Percentiles rank a stretch among this genome's conserved stretches.
Evolutionary conservation across 2,888 invertebrate species (phyloP).

Genomic region (Aquatica leii): DNA sequence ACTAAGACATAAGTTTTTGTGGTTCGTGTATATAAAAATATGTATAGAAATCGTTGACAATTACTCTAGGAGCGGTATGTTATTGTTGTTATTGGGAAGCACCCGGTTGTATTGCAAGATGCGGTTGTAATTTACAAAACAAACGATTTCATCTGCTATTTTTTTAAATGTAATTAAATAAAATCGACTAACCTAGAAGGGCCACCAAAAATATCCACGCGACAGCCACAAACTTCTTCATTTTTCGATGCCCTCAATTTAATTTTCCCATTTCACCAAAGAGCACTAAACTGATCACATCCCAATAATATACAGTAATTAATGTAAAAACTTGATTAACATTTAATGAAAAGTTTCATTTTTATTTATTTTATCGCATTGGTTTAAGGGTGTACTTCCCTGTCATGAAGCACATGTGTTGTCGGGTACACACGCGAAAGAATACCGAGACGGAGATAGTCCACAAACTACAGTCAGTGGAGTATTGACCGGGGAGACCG

Average conservation of each 20-base stretch:
- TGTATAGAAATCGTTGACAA: no score
- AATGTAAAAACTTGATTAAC: conserved; percentile 5
- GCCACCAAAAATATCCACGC: conserved; percentile 34
- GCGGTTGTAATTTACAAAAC: no score
- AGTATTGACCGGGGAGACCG: conserved; percentile 46
- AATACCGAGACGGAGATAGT: conserved; percentile 32
- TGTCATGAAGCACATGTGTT: conserved; percentile 35
- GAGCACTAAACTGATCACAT: conserved; percentile 34
- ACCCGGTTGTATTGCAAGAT: no score
- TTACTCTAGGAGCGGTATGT: no score
- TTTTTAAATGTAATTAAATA: conserved; percentile 6
- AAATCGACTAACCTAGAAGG: conserved; percentile 25
- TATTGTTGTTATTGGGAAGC: no score
- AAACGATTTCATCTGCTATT: background rate
- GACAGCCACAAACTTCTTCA: conserved; percentile 33
- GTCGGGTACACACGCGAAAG: conserved; percentile 41
- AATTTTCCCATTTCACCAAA: conserved; percentile 32
- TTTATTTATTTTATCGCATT: conserved; percentile 30
- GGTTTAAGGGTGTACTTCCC: conserved; percentile 32
- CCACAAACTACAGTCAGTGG: conserved; percentile 39
- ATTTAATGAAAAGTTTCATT: conserved; percentile 17
- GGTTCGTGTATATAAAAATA: no score
- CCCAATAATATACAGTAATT: conserved; percentile 18
- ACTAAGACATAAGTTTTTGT: background rate
- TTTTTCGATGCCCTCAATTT: conserved; percentile 38